These are phyloP conservation scores for Conops quadrifasciatus DNA, from an alignment of 2,888 invertebrate genomes.

Conservation along the genomic window DNA sequence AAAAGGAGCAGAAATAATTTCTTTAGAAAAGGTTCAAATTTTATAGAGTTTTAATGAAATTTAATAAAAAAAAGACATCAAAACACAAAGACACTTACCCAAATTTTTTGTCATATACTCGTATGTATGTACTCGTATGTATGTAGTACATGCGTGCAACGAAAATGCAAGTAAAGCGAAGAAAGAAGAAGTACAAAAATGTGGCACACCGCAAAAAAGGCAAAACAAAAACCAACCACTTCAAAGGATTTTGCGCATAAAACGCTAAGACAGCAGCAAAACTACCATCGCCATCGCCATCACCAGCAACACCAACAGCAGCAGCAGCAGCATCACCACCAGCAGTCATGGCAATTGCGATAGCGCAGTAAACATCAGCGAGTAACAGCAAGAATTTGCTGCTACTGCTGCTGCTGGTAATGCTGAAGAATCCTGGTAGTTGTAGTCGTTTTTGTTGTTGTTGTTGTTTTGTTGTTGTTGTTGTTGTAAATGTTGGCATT, in stretches of 20 bases:
- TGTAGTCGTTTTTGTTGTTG: neutral
- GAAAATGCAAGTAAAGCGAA: slow-evolving; percentile 31
- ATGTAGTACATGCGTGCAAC: neutral
- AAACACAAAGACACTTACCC: slow-evolving; percentile 7
- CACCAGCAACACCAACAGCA: neutral
- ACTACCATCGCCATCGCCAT: neutral
- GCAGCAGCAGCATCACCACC: too few species aligned
- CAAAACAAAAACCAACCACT: slow-evolving; percentile 26
- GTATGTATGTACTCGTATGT: too few species aligned
- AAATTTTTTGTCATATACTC: slow-evolving; percentile 33
- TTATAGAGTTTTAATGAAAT: too few species aligned
- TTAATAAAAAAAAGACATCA: neutral
- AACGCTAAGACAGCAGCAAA: neutral
- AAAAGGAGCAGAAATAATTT: too few species aligned
- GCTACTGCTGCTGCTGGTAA: neutral
- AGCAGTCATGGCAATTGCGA: neutral
- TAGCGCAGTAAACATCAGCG: neutral
- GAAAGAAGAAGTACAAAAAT: slow-evolving; percentile 18
- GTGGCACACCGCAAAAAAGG: slow-evolving; percentile 12
- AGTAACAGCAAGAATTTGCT: too few species aligned
- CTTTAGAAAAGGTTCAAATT: too few species aligned
- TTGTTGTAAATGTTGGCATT: neutral
- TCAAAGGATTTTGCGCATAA: slow-evolving; percentile 21
- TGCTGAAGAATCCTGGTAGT: neutral
- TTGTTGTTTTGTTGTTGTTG: neutral